Evolutionary conservation across 35 echinoderm and acorn worm genomes (phyloP), one percentile per base, ranked within the genome.

Genomic region (Apostichopus californicus): DNA sequence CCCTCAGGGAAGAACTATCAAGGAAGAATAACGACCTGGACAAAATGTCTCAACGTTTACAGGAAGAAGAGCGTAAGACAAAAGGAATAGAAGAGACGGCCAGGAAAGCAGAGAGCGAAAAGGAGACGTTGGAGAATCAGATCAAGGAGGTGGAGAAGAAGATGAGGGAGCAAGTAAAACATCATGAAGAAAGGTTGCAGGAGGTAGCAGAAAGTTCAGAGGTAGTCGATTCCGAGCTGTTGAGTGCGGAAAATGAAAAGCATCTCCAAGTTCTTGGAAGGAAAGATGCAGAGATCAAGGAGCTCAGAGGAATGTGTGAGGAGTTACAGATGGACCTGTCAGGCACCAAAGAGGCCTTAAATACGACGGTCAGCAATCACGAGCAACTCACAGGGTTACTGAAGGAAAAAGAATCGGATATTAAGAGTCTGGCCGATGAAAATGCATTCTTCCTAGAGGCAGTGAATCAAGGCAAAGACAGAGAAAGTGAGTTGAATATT

Each of bases 381-480:
- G 88, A 95, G 57, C 90, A 96, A 59, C 86, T 99, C 9, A 90
- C 92, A 46, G 95, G 94, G 0, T 53, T 99, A 55, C 65, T 99
- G 46, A 95, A 95, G 54, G 92, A 99, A 58, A 99, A 96, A 66
- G 97, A 99, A 56, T 73, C 66, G 6, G 97, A 99, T 71, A 96
- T 99, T 14, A 99, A 94, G 77, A 93, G 79, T 25, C 79, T 99
- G 28, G 97, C 95, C 0, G 77, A 94, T 52, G 97, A 99, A 55
- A 99, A 96, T 86, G 82, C 92, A 18, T 96, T 93, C 90, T 96
- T 94, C 72, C 90, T 96, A 55, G 94, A 96, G 17, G 80, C 83
- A 86, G 86, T 99, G 2, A 95, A 96, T 86, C 79, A 99, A 63
- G 89, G 88, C 13, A 99, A 96, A 78, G 77, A 73, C 4, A 99